These are phyloP conservation scores for Tetranychus piercei DNA, from an alignment of 2,888 invertebrate species.

Conservation along the genomic window DNA sequence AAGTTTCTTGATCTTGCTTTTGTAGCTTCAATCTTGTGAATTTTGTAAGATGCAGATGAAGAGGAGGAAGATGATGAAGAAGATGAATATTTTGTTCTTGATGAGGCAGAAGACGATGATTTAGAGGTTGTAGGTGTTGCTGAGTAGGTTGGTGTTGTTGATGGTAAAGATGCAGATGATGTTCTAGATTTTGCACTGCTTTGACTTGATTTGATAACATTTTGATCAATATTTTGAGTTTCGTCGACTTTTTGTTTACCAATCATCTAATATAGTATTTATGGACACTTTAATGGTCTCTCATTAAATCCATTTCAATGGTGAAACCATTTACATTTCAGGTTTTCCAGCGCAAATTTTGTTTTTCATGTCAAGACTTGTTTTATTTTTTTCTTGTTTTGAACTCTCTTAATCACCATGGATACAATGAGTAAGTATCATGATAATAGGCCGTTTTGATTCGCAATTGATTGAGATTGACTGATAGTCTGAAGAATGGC, in stretches of 20 bases:
- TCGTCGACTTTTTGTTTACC: neutral
- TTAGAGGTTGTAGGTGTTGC: neutral
- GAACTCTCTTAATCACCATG: too few relatives aligned
- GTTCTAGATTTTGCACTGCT: neutral
- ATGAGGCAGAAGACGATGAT: neutral
- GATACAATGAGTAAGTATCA: too few relatives aligned
- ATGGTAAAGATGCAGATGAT: neutral
- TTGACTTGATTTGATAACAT: neutral
- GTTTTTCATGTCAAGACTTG: too few relatives aligned
- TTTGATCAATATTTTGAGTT: neutral
- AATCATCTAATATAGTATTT: too few relatives aligned
- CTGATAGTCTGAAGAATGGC: too few relatives aligned
- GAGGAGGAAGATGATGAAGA: neutral
- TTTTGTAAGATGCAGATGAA: neutral
- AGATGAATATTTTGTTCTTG: neutral
- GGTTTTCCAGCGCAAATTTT: too few relatives aligned
- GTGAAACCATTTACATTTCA: too few relatives aligned
- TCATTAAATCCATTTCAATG: too few relatives aligned
- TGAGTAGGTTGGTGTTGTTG: neutral
- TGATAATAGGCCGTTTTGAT: too few relatives aligned
- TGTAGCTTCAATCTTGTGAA: neutral
- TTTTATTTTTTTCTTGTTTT: too few relatives aligned
- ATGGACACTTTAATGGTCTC: too few relatives aligned
- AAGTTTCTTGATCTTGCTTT: constrained; percentile 9
- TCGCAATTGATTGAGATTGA: too few relatives aligned